These are phyloP conservation scores for Lithophane ornitopus DNA, from an alignment of 2,888 invertebrate genomes.

Conservation along the genomic window DNA sequence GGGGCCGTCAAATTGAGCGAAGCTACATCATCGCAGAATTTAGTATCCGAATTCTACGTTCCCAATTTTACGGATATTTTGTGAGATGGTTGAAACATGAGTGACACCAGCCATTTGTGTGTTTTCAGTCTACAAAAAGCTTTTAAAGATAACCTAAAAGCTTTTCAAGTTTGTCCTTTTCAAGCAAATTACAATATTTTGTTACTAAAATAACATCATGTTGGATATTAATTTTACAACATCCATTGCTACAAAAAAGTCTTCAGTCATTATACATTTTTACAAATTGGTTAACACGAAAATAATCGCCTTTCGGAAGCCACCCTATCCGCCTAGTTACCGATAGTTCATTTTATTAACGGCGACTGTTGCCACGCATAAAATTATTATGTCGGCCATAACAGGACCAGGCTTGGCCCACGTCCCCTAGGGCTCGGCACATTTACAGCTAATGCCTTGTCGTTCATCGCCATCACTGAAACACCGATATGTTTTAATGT, in stretches of 20 bases:
- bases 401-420: slow-evolving; percentile 62
- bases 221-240: background rate
- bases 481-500: slow-evolving; percentile 53
- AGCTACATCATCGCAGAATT: slow-evolving; percentile 53
- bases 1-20: slow-evolving; percentile 43
- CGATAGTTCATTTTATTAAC: slow-evolving; percentile 57
- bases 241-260: background rate
- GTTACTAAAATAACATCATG: background rate
- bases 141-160: slow-evolving; percentile 28
- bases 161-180: slow-evolving; percentile 10
- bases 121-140: slow-evolving; percentile 37
- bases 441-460: slow-evolving; percentile 60
- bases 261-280: background rate
- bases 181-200: slow-evolving; percentile 23
- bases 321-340: slow-evolving; percentile 34
- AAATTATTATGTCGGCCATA: slow-evolving; percentile 65
- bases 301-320: slow-evolving; percentile 33
- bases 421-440: slow-evolving; percentile 62
- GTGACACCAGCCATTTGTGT: slow-evolving; percentile 26
- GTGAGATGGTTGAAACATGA: slow-evolving; percentile 31
- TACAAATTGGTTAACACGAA: background rate
- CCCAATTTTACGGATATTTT: slow-evolving; percentile 8
- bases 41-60: slow-evolving; percentile 26
- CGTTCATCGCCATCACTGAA: slow-evolving; percentile 51
- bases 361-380: slow-evolving; percentile 61